Base-by-base conservation (phyloP, 2,888 invertebrate genomes). In the Thyatira batis region DNA sequence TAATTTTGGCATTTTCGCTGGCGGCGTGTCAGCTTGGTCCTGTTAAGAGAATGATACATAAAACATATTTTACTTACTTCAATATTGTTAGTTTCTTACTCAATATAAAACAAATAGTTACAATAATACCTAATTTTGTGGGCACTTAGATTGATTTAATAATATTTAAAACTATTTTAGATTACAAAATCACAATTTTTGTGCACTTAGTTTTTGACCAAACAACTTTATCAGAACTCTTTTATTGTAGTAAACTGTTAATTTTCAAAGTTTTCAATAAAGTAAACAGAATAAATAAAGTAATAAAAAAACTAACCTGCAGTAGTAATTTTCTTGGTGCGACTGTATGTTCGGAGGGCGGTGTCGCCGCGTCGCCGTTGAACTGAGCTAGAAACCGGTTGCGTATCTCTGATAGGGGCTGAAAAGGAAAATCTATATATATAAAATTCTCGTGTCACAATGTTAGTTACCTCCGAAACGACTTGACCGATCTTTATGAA, bases 371-470 rank as follows among this genome's bases (percentile, higher is more conserved):
- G 17, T 80, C 84, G 0, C 69, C 63, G 51, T 83, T 80, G 71
- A 87, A 89, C 60, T 89, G 88, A 0, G 89, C 87, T 52, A 92
- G 66, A 65, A 85, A 92, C 55, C 89, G 78, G 58, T 92, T 89
- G 55, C 92, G 90, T 45, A 94, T 84, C 71, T 94, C 94, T 0
- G 93, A 93, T 6, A 94, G 65, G 0, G 94, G 94, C 93, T 93
- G 80, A 0, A 60, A 64, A 45, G 27, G 13, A 57, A 23, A 54
- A 55, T 43, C 51, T 54, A 8, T 49, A 27, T 25, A 54, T 54
- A 44, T 53, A 52, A 30, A 11, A 43, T 25, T 21, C 45, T n/a
- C n/a, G n/a, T n/a, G n/a, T n/a, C n/a, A n/a, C n/a, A n/a, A n/a
- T n/a, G n/a, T n/a, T n/a, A n/a, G n/a, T n/a, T n/a, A n/a, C n/a